Evolutionary conservation across 2,888 invertebrate species (phyloP).

Genomic region (Agonopterix arenella): DNA sequence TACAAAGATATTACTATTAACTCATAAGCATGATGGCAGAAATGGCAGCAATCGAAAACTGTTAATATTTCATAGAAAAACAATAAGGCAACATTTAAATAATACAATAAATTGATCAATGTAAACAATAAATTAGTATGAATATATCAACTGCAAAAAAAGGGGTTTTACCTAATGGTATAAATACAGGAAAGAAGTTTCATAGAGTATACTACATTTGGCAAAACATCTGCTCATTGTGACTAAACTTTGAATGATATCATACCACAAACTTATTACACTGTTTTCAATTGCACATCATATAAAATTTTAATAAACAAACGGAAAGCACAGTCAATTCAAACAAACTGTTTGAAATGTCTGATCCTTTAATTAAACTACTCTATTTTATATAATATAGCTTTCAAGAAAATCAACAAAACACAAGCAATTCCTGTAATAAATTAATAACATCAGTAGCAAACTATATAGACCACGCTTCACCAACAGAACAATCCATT

Average conservation of each 20-base stretch:
- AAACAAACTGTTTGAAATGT: conserved; percentile 21
- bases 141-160: too few species aligned
- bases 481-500: conserved; percentile 63
- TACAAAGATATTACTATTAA: too few species aligned
- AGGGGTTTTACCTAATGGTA: too few species aligned
- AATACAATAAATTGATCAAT: too few species aligned
- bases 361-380: conserved; percentile 39
- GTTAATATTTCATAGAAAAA: too few species aligned
- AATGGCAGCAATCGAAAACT: too few species aligned
- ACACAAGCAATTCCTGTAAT: conserved; percentile 67
- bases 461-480: conserved; percentile 59
- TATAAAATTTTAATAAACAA: conserved; percentile 25
- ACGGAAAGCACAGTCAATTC: conserved; percentile 31
- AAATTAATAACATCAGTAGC: conserved; percentile 73
- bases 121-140: too few species aligned
- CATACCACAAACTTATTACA: not conserved
- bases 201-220: too few species aligned
- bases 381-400: conserved; percentile 28
- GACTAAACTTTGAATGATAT: not conserved
- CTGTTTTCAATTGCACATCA: not conserved
- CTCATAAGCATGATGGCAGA: too few species aligned
- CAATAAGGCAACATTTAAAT: too few species aligned
- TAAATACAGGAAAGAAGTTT: too few species aligned
- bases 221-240: too few species aligned
- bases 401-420: conserved; percentile 63